These are phyloP conservation scores for Lipotes vexillifer DNA, from an alignment of 2,113 vertebrate genomes.

Conservation along the genomic window DNA sequence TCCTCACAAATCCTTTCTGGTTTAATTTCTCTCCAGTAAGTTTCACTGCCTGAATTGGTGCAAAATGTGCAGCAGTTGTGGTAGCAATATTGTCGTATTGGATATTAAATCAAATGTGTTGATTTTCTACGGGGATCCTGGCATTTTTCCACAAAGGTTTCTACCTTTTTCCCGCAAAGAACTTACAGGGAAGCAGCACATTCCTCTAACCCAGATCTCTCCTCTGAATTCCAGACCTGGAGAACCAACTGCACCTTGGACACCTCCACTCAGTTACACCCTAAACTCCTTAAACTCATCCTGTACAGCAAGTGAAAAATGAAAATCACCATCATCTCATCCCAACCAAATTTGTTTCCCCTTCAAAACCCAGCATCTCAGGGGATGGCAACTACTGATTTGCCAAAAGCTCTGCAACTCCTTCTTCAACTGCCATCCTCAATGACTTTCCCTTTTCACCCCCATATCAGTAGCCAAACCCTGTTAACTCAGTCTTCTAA, in stretches of 20 bases:
- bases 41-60: neutral
- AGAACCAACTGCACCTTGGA: neutral
- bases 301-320: neutral
- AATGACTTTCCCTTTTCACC: neutral
- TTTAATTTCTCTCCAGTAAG: conserved; percentile 1
- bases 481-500: neutral
- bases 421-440: neutral
- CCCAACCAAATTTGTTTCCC: neutral
- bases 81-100: neutral
- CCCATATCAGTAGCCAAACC: neutral
- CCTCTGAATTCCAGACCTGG: neutral
- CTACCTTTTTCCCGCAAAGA: neutral
- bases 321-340: neutral
- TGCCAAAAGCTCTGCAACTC: neutral
- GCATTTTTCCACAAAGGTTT: neutral
- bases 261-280: neutral
- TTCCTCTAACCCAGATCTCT: neutral
- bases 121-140: neutral
- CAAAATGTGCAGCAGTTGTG: neutral
- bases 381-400: neutral
- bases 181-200: neutral
- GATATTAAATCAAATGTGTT: neutral
- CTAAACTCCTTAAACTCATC: neutral
- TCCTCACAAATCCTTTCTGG: neutral
- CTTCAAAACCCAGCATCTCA: neutral